Conservation (phyloP, 2,797 vertebrate species). For the Hippocampus kuda region DNA sequence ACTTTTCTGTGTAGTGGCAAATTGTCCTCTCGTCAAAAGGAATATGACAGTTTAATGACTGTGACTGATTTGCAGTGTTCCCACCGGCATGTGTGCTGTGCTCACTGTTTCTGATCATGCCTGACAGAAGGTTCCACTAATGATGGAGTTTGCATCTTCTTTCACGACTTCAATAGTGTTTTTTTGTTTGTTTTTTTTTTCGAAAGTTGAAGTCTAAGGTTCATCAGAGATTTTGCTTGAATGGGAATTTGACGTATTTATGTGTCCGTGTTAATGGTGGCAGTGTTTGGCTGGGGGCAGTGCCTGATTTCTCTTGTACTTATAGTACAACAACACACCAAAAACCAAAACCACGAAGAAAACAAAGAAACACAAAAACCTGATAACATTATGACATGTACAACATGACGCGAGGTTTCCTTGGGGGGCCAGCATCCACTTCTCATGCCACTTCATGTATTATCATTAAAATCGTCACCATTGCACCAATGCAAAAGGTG, state of each 20-base stretch:
- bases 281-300: too few relatives aligned
- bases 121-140: background rate
- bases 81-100: constrained; percentile 1
- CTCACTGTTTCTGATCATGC: constrained; percentile 20
- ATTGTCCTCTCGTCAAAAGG: constrained; percentile 24
- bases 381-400: too few relatives aligned
- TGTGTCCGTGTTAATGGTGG: background rate
- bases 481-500: too few relatives aligned
- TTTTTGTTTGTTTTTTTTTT: background rate
- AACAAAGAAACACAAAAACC: too few relatives aligned
- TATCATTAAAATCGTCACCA: too few relatives aligned
- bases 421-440: too few relatives aligned
- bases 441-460: too few relatives aligned
- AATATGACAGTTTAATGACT: constrained; percentile 29
- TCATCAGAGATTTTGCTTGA: background rate
- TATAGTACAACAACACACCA: too few relatives aligned
- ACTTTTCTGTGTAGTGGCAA: constrained; percentile 19
- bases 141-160: constrained; percentile 6
- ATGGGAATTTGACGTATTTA: background rate
- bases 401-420: too few relatives aligned
- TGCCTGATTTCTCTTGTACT: too few relatives aligned
- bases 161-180: background rate
- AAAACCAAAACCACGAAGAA: too few relatives aligned
- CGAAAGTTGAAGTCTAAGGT: background rate
- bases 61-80: constrained; percentile 11